Evolutionary conservation across 1,140 invertebrate genomes (phyloP).

Genomic region (Eulimnadia texana): DNA sequence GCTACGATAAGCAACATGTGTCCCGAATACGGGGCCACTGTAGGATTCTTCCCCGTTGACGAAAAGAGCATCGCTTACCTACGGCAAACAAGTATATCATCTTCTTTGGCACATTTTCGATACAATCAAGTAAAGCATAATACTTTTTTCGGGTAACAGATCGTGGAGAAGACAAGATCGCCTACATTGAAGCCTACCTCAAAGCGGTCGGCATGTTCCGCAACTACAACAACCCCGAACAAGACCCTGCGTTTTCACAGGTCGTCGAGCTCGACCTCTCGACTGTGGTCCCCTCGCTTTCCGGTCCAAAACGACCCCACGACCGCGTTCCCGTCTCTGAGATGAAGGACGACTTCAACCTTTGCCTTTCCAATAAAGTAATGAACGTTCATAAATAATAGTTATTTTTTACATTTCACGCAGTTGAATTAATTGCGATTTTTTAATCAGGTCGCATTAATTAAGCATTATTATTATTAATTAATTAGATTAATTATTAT

Average conservation of each 20-base stretch:
- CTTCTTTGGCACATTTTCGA: too few species aligned
- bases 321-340: slow-evolving; percentile 79
- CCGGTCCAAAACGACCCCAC: slow-evolving; percentile 92
- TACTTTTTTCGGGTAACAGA: too few species aligned
- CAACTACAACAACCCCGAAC: slow-evolving; percentile 55
- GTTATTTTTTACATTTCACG: background rate
- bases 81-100: slow-evolving; percentile 62
- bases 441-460: too few species aligned
- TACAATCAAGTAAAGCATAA: too few species aligned
- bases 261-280: slow-evolving; percentile 72
- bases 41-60: slow-evolving; percentile 93
- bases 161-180: slow-evolving; percentile 64
- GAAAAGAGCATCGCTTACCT: slow-evolving; percentile 69
- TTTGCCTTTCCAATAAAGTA: slow-evolving; percentile 81
- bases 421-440: background rate
- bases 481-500: too few species aligned
- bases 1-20: slow-evolving; percentile 95
- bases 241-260: slow-evolving; percentile 79
- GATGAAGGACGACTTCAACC: slow-evolving; percentile 79
- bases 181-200: slow-evolving; percentile 70
- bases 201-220: slow-evolving; percentile 64
- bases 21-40: slow-evolving; percentile 93
- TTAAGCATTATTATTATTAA: too few species aligned
- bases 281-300: slow-evolving; percentile 84
- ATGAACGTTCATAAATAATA: slow-evolving; percentile 25